Base-by-base conservation (phyloP, 2,888 invertebrate species). In the Erebia aethiops region DNA sequence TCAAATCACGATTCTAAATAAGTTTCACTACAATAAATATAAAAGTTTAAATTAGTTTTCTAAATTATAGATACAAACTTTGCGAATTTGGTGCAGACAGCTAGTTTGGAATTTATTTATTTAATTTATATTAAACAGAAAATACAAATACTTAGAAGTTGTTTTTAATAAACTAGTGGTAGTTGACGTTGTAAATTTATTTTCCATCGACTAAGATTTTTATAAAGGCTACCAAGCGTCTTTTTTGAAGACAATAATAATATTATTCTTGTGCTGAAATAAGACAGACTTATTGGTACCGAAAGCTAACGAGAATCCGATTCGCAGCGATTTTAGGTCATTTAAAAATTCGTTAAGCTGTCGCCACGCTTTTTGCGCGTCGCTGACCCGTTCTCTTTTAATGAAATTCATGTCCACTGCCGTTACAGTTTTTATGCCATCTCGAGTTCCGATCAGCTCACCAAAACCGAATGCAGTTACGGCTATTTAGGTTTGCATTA, bases 381-480 rank as follows among this genome's bases (percentile, higher is more conserved):
- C 65, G 70, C 71, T 67, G 67, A 75, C 70, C 69, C 65, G 70
- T 69, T 57, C 69, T 70, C 70, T 73, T 76, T 76, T 75, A 75
- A 76, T 76, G 76, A 76, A 76, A 76, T 75, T 75, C 74, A 74
- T 72, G 75, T 75, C 71, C 71, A 49, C 46, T 60, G 49, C 58
- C 51, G 69, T 61, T 65, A 41, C 43, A 62, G 64, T 41, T 64
- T 64, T 64, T 64, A 18, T 49, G 21, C 21, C 13, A 9, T 46
- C 62, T 49, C 21, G 21, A 46, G 21, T 46, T 49, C 49, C 62
- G 21, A 1, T 14, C 62, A 49, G 49, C 46, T 14, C 10, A 49
- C 35, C 35, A 35, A 35, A 35, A 7, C 35, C 35, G 35, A 35
- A 26, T 62, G 46, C 14, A 14, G 21, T 46, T 21, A 9, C 7